Evolutionary conservation across 2,888 invertebrate genomes (phyloP).

Genomic region (Yponomeuta evonymella): DNA sequence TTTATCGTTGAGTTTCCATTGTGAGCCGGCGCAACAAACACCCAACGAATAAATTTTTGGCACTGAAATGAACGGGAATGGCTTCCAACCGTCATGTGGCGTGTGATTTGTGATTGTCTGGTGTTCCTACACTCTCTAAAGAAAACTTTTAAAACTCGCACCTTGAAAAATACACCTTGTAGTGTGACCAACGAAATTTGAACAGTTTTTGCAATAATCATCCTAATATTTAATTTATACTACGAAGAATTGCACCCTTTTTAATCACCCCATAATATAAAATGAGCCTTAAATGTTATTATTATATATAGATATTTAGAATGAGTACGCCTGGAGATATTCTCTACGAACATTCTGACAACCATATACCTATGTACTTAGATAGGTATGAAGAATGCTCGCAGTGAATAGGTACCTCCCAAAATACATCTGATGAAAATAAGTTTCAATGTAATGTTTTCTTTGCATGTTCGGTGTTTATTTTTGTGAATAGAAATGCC

Average conservation of each 20-base stretch:
- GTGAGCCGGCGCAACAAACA: constrained; percentile 70
- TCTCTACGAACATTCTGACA: not conserved
- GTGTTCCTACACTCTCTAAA: constrained; percentile 8
- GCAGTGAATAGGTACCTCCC: not conserved
- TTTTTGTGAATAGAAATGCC: not conserved
- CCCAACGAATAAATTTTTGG: constrained; percentile 51
- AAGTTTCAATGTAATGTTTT: not conserved
- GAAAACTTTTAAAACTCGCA: not conserved
- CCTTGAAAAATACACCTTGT: constrained; percentile 7
- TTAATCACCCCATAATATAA: constrained; percentile 18
- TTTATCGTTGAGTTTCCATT: constrained; percentile 30
- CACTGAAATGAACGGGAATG: constrained; percentile 52
- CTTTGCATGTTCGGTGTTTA: not conserved
- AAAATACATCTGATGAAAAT: not conserved
- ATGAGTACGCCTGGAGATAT: not conserved
- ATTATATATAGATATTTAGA: not conserved
- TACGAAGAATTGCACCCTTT: constrained; percentile 18
- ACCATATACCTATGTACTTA: not conserved
- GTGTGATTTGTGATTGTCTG: constrained; percentile 32
- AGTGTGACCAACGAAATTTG: constrained; percentile 1
- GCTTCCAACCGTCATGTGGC: constrained; percentile 54
- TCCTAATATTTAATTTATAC: not conserved
- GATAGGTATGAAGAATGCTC: not conserved
- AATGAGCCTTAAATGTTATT: not conserved
- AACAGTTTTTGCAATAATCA: not conserved